Percentiles rank a stretch among this genome's conserved stretches.
Conservation (phyloP, 2,888 invertebrate species). For the Crossocerus cetratus region DNA sequence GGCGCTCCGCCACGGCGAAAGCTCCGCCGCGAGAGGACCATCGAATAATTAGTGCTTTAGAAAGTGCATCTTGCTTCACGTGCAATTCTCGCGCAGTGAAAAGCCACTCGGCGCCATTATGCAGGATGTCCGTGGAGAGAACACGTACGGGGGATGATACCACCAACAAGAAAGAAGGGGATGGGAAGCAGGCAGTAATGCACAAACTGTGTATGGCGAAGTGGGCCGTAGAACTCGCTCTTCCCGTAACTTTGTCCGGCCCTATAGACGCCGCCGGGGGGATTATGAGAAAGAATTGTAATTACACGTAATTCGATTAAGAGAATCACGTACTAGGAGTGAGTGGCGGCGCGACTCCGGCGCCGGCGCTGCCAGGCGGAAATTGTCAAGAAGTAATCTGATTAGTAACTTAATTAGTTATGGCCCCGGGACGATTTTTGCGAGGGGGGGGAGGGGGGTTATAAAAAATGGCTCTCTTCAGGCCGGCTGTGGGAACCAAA, state of each 20-base stretch:
- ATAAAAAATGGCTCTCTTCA: too few relatives aligned
- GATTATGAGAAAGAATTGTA: constrained; percentile 1
- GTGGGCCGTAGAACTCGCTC: constrained; percentile 8
- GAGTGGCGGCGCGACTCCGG: not conserved
- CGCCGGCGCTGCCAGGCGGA: too few relatives aligned
- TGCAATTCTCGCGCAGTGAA: constrained; percentile 37
- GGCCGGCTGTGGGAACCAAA: too few relatives aligned
- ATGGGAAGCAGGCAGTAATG: constrained; percentile 56
- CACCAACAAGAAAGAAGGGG: constrained; percentile 32
- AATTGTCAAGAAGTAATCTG: too few relatives aligned
- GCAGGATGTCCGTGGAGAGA: constrained; percentile 31
- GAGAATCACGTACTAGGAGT: not conserved
- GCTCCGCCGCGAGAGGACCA: constrained; percentile 30
- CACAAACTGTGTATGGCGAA: constrained; percentile 62
- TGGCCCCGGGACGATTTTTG: too few relatives aligned
- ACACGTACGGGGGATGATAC: constrained; percentile 49
- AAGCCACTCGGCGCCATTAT: constrained; percentile 39
- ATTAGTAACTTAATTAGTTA: too few relatives aligned
- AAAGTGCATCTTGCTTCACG: constrained; percentile 48
- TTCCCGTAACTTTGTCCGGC: constrained; percentile 17
- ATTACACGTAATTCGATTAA: not conserved
- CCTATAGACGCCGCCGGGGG: not conserved
- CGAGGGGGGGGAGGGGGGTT: too few relatives aligned
- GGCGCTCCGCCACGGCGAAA: not conserved
- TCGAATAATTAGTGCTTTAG: constrained; percentile 66